Evolutionary conservation across 2,888 invertebrate genomes (phyloP), one percentile per base, ranked within the genome.

Genomic region (Auanema sp.): DNA sequence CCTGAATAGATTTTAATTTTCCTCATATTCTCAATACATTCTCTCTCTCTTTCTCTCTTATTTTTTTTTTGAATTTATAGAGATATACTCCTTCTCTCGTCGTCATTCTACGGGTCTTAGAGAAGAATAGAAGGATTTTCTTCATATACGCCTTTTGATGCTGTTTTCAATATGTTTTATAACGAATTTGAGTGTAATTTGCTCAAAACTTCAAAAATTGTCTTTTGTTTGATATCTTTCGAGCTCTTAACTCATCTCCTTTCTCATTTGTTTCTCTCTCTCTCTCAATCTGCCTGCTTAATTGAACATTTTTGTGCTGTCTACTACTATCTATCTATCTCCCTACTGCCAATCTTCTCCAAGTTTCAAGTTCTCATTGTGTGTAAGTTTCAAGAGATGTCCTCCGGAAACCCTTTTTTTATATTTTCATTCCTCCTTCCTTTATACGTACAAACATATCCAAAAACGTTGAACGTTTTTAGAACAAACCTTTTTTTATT

Each of bases 371-470:
- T 14, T n/a, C 18, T 11, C 49, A 55, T 41, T 18, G 51, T 18
- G 10, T 43, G 24, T 43, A 12, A 23, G 18, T 40, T 40, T 59
- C 25, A 50, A 66, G 66, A 49, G 66, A 66, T 47, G 63, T 3
- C 33, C 33, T 33, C 33, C 33, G 33, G 33, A 33, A 33, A 33
- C 8, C 33, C n/a, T n/a, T n/a, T n/a, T n/a, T 33, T 33, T 33
- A 33, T 33, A 3, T 33, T 33, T 33, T 33, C 33, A n/a, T 60
- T 66, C 24, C 64, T 63, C 53, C 42, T 66, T 14, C 58, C 63
- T 23, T 66, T 64, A 41, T 60, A 66, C 40, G n/a, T 44, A 18
- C 60, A 60, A 44, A 66, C 64, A 64, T 66, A 57, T 43, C 66
- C 66, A 25, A 60, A 63, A 64, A 40, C 40, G 16, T 66, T 66